Evolutionary conservation across 2,888 invertebrate species (phyloP).

Genomic region (Chamaedrilus cognettii): DNA sequence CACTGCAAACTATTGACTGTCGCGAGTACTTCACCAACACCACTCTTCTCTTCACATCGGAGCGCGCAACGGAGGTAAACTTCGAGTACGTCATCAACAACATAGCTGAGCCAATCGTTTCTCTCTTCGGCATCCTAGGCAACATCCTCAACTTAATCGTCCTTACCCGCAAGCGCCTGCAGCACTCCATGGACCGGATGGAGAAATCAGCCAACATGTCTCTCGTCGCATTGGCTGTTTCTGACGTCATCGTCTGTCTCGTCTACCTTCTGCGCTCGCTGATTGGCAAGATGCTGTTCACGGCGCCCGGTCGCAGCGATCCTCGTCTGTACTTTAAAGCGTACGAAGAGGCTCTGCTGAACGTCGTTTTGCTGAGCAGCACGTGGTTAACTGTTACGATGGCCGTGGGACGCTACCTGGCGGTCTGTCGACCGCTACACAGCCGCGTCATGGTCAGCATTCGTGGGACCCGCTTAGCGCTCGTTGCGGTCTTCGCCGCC

Average conservation of each 20-base stretch:
- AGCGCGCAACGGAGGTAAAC: not conserved
- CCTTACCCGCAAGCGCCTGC: slow-evolving; percentile 65
- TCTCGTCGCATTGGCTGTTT: slow-evolving; percentile 74
- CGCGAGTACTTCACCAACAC: not conserved
- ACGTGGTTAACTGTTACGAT: slow-evolving; percentile 76
- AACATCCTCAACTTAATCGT: slow-evolving; percentile 79
- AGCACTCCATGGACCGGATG: slow-evolving; percentile 67
- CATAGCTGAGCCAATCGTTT: slow-evolving; percentile 71
- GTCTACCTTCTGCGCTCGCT: slow-evolving; percentile 64
- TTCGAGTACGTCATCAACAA: slow-evolving; percentile 20
- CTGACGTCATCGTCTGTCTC: slow-evolving; percentile 67
- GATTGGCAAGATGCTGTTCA: slow-evolving; percentile 59
- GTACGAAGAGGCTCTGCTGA: slow-evolving; percentile 49
- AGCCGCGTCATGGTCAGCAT: slow-evolving; percentile 68
- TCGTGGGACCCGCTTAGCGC: slow-evolving; percentile 66
- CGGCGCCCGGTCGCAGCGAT: slow-evolving; percentile 62
- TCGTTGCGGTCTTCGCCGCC: slow-evolving; percentile 68
- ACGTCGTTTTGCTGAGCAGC: slow-evolving; percentile 67
- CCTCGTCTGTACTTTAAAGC: slow-evolving; percentile 47
- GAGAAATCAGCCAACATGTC: slow-evolving; percentile 78
- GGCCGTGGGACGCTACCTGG: slow-evolving; percentile 66
- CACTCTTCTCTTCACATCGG: not conserved
- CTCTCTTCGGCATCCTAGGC: slow-evolving; percentile 74
- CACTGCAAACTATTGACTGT: too few species aligned
- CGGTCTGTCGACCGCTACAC: slow-evolving; percentile 67